A percentile compares a stretch with the other conserved stretches of the same genome.
phyloP scores from a whole-genome alignment of 2,113 vertebrate species.

The Hippocampus barbouri region DNA sequence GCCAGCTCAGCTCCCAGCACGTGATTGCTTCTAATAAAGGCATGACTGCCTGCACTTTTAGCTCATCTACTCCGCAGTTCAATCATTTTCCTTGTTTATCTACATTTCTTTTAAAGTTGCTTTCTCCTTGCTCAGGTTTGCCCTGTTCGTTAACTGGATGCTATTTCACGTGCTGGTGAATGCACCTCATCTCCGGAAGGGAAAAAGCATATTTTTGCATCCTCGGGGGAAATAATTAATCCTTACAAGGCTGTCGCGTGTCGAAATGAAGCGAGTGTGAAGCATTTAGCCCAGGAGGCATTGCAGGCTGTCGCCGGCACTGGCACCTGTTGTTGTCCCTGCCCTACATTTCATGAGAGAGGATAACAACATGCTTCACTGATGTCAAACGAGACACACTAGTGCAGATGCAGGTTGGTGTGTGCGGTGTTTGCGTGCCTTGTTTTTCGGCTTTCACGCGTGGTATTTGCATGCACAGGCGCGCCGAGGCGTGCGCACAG shows the following conservation, averaged over 20 bases:
- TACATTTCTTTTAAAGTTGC: conserved; percentile 52
- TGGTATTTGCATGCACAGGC: conserved; percentile 45
- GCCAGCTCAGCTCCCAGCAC: conserved; percentile 62
- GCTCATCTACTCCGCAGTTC: conserved; percentile 54
- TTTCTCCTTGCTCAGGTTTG: conserved; percentile 38
- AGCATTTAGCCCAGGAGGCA: conserved; percentile 77
- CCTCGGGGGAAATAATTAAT: conserved; percentile 77
- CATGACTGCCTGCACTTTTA: conserved; percentile 60
- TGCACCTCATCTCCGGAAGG: conserved; percentile 56
- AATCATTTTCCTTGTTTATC: conserved; percentile 57
- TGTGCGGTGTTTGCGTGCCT: conserved; percentile 7
- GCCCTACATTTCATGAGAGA: conserved; percentile 72
- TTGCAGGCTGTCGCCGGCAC: conserved; percentile 72
- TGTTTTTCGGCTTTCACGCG: conserved; percentile 20
- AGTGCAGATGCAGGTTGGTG: conserved; percentile 49
- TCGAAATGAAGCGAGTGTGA: conserved; percentile 75
- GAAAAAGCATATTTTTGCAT: conserved; percentile 64
- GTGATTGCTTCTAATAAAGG: conserved; percentile 60
- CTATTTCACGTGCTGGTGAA: conserved; percentile 56
- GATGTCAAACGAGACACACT: conserved; percentile 69
- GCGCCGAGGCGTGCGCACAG: conserved; percentile 40
- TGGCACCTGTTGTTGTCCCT: conserved; percentile 77
- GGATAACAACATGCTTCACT: conserved; percentile 73
- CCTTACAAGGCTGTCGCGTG: conserved; percentile 76
- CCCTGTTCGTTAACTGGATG: conserved; percentile 44